These are phyloP conservation scores for Dryadula phaetusa DNA, from an alignment of 2,888 invertebrate species.

Conservation along the genomic window DNA sequence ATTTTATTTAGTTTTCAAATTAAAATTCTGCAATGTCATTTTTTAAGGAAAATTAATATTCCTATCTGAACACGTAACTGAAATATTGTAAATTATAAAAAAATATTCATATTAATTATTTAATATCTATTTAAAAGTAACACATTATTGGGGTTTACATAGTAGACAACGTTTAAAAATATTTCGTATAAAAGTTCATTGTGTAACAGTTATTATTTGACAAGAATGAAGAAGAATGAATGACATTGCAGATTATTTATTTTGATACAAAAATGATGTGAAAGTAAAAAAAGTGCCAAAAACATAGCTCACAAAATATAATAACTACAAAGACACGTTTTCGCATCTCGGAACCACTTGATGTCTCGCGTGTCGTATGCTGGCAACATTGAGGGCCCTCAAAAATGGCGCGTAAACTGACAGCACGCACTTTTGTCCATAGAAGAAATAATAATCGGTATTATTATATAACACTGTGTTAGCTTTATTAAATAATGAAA, in stretches of 20 bases:
- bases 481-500: not conserved
- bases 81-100: too few relatives aligned
- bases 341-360: conserved; percentile 63
- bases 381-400: conserved; percentile 73
- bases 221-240: not conserved
- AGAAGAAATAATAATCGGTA: conserved; percentile 43
- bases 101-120: too few relatives aligned
- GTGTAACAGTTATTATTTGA: not conserved
- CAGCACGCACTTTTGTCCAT: conserved; percentile 48
- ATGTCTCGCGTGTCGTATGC: conserved; percentile 72
- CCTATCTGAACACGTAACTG: too few relatives aligned
- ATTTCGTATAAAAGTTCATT: not conserved
- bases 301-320: conserved; percentile 45
- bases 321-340: conserved; percentile 46
- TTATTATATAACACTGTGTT: not conserved
- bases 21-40: too few relatives aligned
- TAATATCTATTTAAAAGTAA: too few relatives aligned
- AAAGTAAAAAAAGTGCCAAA: conserved; percentile 42
- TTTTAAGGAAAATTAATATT: too few relatives aligned
- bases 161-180: too few relatives aligned
- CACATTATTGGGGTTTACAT: too few relatives aligned
- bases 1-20: too few relatives aligned
- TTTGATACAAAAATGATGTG: not conserved
- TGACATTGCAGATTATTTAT: not conserved
- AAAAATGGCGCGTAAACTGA: conserved; percentile 70